phyloP scores from a whole-genome alignment of 2,888 invertebrate species.

The Cantharis rufa region DNA sequence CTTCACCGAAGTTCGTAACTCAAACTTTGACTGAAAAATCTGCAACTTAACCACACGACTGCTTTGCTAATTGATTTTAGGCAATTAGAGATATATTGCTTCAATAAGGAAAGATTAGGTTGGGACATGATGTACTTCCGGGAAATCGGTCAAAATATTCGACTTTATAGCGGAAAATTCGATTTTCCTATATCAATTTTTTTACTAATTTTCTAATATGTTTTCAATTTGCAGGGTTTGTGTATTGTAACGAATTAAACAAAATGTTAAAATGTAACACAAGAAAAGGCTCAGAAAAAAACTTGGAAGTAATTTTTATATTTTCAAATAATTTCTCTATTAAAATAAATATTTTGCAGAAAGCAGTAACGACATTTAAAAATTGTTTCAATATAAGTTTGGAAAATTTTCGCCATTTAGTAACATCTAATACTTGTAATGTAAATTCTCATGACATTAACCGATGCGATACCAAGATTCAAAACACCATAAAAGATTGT shows the following conservation, averaged over 20 bases:
- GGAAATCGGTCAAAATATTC: no score
- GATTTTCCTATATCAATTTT: no score
- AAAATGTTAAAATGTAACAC: background rate
- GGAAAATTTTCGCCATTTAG: conserved; percentile 1
- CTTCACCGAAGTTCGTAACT: background rate
- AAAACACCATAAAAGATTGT: background rate
- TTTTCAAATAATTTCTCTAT: no score
- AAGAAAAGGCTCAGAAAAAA: background rate
- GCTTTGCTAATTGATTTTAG: background rate
- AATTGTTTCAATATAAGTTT: background rate
- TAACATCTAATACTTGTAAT: background rate
- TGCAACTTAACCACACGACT: background rate
- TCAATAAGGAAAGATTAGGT: background rate
- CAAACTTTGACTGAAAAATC: background rate
- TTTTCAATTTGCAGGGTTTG: background rate
- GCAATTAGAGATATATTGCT: background rate
- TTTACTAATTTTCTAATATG: background rate
- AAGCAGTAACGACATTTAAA: background rate
- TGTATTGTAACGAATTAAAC: background rate
- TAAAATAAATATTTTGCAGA: background rate
- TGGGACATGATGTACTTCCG: no score
- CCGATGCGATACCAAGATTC: background rate
- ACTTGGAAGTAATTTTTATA: background rate
- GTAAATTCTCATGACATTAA: background rate
- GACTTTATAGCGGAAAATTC: no score